These are phyloP conservation scores for Semaprochilodus insignis DNA, from an alignment of 2,797 vertebrate genomes.

Conservation along the genomic window DNA sequence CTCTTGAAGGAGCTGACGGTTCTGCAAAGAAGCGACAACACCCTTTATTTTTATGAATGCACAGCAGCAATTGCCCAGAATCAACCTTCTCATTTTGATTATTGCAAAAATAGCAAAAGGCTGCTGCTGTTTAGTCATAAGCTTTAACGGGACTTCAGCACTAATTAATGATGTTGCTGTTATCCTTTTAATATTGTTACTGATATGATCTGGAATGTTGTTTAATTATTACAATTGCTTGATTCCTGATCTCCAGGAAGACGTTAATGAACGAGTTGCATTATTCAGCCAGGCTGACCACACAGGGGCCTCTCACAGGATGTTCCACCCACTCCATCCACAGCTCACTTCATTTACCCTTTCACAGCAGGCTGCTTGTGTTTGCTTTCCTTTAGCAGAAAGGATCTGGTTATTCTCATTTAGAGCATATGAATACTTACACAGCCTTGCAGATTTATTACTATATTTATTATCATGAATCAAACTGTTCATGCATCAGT, in stretches of 20 bases:
- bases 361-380: slow-evolving; percentile 16
- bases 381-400: neutral
- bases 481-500: neutral
- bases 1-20: neutral
- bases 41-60: no score
- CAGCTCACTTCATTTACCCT: slow-evolving; percentile 10
- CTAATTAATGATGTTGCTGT: neutral
- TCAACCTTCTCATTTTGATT: neutral
- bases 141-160: neutral
- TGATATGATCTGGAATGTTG: neutral
- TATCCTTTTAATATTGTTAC: neutral
- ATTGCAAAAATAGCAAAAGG: neutral
- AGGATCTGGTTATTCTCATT: neutral
- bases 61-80: neutral
- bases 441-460: neutral
- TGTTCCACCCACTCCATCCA: slow-evolving; percentile 22
- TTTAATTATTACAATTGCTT: slow-evolving; percentile 42
- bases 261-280: slow-evolving; percentile 43
- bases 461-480: neutral
- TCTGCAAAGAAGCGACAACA: neutral
- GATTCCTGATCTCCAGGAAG: slow-evolving; percentile 30
- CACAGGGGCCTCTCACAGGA: slow-evolving; percentile 23
- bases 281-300: slow-evolving; percentile 29
- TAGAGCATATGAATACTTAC: slow-evolving; percentile 5
- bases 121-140: neutral